Base-by-base conservation (phyloP, 2,888 invertebrate genomes). In the Synanthedon vespiformis region DNA sequence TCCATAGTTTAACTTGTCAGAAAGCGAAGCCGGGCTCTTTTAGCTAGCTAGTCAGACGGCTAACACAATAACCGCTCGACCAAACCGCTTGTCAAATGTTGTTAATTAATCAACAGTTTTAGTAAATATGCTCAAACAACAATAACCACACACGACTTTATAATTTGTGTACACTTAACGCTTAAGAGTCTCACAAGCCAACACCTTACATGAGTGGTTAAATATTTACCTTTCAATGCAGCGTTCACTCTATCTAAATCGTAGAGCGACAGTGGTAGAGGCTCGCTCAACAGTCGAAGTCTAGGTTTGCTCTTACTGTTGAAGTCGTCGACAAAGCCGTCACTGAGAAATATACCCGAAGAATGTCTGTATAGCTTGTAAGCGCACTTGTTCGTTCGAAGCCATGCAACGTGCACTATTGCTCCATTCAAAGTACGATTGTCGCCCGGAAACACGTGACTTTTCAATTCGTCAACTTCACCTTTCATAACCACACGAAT, bases 201-300 rank as follows among this genome's bases (percentile, higher is more conserved):
- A 71, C 75, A 74, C 68, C 54, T 55, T 53, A 50, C 16, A 40
- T 65, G 68, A 74, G 74, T 40, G n/a, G 44, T 13, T 73, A 77
- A 82, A 84, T 70, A 81, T 84, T 86, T 86, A 87, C 87, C 86
- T 84, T 82, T 84, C 72, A 87, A 78, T 60, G 87, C 85, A 62
- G 85, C 85, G 74, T 84, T 85, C 63, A 87, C 84, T 82, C 86
- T 80, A 69, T 85, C 85, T 79, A 83, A 79, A 76, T 85, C 86
- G 67, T 85, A 86, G 65, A 85, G 80, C 61, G 86, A 82, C 74
- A 85, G 72, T 67, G 85, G 80, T 64, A 87, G 80, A 57, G 86
- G 85, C 76, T 85, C 86, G 70, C 81, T 83, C 74, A 87, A 77
- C 62, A 87, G 69, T 56, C 86, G 80, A 57, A 87, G 72, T 41